Evolutionary conservation across 2,113 vertebrate genomes (phyloP), one percentile per base, ranked within the genome.

Genomic region (Lepidothrix coronata): DNA sequence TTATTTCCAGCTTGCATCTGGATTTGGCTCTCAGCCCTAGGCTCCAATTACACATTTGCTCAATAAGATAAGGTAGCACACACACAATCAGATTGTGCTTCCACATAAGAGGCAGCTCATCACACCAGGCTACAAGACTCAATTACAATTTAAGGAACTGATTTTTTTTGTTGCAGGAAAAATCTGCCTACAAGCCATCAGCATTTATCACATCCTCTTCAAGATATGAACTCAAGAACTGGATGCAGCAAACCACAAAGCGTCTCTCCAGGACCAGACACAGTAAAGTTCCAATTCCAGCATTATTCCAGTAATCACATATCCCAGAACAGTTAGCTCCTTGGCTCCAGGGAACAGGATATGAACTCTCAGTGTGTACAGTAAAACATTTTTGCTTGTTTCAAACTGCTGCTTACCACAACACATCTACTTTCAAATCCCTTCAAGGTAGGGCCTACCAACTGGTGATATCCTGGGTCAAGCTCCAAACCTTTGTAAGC

Each of bases 21-120:
- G 55, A 62, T 62, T 67, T 94, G 92, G 92, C 88, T 94, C 82
- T 49, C 68, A 91, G 95, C 92, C 88, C 85, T 37, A 51, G 65
- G 67, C 77, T 94, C 79, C 76, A 77, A 55, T 96, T 82, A 86
- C 90, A 74, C 65, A 67, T 67, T 79, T 58, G 43, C 78, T 89
- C 59, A 80, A 2, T 59, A 49, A 86, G 90, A 94, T 94, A 91
- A 94, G 79, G 52, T 8, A 61, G 48, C 3, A 8, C 24, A 24
- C 21, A 80, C 23, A 77, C 51, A 67, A 86, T 88, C 92, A 95
- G 85, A 92, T 81, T 37, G 57, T 0, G 4, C 61, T 67, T 73
- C 88, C 72, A 68, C 0, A 5, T 43, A 19, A 70, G 80, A 90
- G 25, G 49, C 68, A 80, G 82, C 62, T 95, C 79, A 92, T 71